Base-by-base conservation (phyloP, 2,113 vertebrate species). In the Atherinomorus stipes region DNA sequence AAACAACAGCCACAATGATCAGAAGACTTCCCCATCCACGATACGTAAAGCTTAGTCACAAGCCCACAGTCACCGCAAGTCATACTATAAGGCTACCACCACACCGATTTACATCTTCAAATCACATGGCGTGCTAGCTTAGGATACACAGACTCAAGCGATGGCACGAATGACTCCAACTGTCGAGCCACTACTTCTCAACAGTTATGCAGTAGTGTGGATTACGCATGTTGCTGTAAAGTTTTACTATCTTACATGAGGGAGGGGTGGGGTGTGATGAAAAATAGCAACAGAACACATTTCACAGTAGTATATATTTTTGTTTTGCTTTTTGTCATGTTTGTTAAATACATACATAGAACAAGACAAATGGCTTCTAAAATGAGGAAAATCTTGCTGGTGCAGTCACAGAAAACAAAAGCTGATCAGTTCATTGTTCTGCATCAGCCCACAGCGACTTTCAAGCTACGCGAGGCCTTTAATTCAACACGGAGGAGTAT, bases 231-330 rank as follows among this genome's bases (percentile, higher is more conserved):
- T 75, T 28, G 60, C 47, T 19, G 62, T 65, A 74, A 25, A 44
- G 73, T 68, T 84, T 68, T 59, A 70, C 78, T 83, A 86, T 77
- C 66, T 86, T 87, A 90, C 87, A 83, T 25, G 69, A 79, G 70
- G 67, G 58, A 6, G 28, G 31, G 31, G 31, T 4, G 31, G 16
- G 65, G 71, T 80, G 85, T 73, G 50, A 85, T 85, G 75, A 82
- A 79, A 87, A 92, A 81, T 57, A 59, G 68, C 82, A 92, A 85
- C 76, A 80, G 78, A 76, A 89, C 87, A 94, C 89, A 84, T 86
- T 92, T 93, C 88, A 94, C 92, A 92, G 89, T 89, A 88, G 89
- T 90, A 86, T 81, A 84, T 85, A 86, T 90, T 80, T 86, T 88
- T 87, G 40, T 42, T 85, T 89, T 80, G 69, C 66, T 85, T 87